Evolutionary conservation across 2,797 vertebrate species (phyloP).

Genomic region (Sternarchorhynchus goeldii): DNA sequence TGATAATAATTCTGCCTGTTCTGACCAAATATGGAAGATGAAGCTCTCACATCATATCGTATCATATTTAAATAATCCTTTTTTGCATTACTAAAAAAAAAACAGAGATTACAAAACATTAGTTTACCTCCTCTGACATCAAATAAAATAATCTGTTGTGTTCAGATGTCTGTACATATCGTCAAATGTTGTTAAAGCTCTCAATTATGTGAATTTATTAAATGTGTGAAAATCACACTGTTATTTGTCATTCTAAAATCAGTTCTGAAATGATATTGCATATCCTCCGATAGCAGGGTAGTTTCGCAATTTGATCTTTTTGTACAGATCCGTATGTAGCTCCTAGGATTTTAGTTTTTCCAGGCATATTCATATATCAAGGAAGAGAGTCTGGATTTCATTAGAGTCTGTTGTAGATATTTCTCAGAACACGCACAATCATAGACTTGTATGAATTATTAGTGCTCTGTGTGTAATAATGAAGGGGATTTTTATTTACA

Average conservation of each 20-base stretch:
- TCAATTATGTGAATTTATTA: too few relatives aligned
- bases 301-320: too few relatives aligned
- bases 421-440: slow-evolving; percentile 53
- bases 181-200: too few relatives aligned
- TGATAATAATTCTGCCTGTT: slow-evolving; percentile 42
- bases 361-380: slow-evolving; percentile 42
- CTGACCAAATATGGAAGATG: slow-evolving; percentile 45
- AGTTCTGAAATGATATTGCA: too few relatives aligned
- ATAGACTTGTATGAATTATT: slow-evolving; percentile 32
- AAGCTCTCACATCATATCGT: slow-evolving; percentile 26
- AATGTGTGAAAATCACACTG: too few relatives aligned
- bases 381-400: slow-evolving; percentile 49
- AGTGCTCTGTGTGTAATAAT: too few relatives aligned
- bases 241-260: too few relatives aligned
- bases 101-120: slow-evolving; percentile 40
- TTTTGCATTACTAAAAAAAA: slow-evolving; percentile 4
- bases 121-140: slow-evolving; percentile 21
- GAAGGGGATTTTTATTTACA: background rate
- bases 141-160: slow-evolving; percentile 42
- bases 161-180: slow-evolving; percentile 22
- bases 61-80: slow-evolving; percentile 23
- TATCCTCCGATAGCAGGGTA: too few relatives aligned
- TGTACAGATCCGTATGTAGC: slow-evolving; percentile 52
- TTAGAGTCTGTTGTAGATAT: slow-evolving; percentile 51
- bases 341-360: slow-evolving; percentile 51